Evolutionary conservation across 2,113 vertebrate species (phyloP), one percentile per base, ranked within the genome.

Genomic region (Hypanus sabinus): DNA sequence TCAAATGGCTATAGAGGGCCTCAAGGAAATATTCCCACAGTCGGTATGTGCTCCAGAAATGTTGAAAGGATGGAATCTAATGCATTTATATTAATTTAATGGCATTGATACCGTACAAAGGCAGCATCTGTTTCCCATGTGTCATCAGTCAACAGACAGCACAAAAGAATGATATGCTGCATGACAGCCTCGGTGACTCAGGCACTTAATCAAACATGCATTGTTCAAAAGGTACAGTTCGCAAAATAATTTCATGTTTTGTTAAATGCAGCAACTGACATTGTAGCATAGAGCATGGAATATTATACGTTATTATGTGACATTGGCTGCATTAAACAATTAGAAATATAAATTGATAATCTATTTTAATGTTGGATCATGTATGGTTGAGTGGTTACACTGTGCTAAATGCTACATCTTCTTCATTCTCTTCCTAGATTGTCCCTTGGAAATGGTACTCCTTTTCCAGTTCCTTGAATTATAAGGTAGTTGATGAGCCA

Each of bases 11-110:
- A 93, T 73, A 71, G 12, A 55, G 70, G 38, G 91, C 36, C 70
- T 93, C 91, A 30, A 68, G 70, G 68, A 46, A 93, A 93, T 46
- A 36, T 93, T 93, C 91, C 91, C 91, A 93, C 91, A 93, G 70
- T 93, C 70, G 27, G 33, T 46, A 68, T 73, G 90, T 46, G 68
- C 36, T 73, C 9, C 3, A 93, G 91, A 11, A 93, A 93, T 93
- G 91, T 70, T 70, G 73, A 33, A 93, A 73, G 24, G 36, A 93
- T 93, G 91, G 70, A 93, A 93, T 93, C 91, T 93, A 46, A 93
- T 93, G 22, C 73, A 93, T 93, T 93, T 93, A 73, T 24, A 73
- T 93, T 73, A 93, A 55, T 75, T 24, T 93, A 73, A 93, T 73
- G 70, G 70, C 91, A 75, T 20, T 73, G 68, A 73, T 93, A 55